These are phyloP conservation scores for Crocuta crocuta DNA, from an alignment of 2,113 vertebrate genomes.

Conservation along the genomic window DNA sequence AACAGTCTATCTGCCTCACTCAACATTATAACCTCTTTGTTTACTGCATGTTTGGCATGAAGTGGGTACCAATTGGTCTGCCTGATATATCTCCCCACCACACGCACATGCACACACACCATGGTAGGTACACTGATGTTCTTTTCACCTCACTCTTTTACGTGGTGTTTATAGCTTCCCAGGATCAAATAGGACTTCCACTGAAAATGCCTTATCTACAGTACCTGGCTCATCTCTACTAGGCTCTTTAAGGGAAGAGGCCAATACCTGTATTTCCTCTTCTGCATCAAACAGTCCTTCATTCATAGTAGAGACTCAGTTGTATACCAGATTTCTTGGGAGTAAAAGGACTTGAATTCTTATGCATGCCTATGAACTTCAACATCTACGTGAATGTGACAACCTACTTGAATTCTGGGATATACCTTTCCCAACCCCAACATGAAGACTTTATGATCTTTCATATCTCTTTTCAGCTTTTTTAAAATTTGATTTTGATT, in stretches of 20 bases:
- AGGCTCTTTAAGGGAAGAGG: neutral
- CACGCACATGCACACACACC: neutral
- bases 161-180: neutral
- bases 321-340: neutral
- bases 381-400: neutral
- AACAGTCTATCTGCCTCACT: neutral
- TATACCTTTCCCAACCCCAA: neutral
- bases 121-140: rapidly evolving
- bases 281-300: neutral
- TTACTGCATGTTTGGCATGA: neutral
- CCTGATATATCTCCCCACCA: neutral
- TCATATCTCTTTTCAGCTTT: neutral
- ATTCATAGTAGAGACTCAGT: neutral
- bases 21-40: neutral
- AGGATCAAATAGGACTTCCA: neutral
- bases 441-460: neutral
- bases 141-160: neutral
- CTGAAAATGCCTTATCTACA: neutral
- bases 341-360: neutral
- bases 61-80: neutral
- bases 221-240: neutral
- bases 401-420: neutral
- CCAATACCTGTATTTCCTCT: neutral
- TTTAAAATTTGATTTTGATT: neutral
- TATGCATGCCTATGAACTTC: neutral